Evolutionary conservation across 2,113 vertebrate species (phyloP).

Genomic region (Porphyrio hochstetteri): DNA sequence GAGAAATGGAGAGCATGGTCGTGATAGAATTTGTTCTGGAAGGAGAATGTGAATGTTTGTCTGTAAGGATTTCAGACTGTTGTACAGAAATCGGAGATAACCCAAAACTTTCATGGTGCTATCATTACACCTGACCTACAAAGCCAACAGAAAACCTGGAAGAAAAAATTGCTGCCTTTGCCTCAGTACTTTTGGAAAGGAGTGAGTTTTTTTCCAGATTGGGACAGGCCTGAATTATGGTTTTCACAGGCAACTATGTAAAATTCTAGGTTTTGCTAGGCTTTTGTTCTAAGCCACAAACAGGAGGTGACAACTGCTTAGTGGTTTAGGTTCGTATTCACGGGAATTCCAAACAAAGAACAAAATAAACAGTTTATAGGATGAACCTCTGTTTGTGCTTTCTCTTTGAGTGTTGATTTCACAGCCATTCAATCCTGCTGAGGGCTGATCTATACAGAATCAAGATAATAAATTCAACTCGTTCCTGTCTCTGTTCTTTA

Average conservation of each 20-base stretch:
- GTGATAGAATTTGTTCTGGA: not conserved
- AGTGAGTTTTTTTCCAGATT: not conserved
- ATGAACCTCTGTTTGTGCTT: not conserved
- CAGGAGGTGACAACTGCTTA: not conserved
- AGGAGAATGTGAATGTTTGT: not conserved
- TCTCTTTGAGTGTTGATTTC: conserved; percentile 8
- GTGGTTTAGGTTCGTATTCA: not conserved
- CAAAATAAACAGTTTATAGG: not conserved
- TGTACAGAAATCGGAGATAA: not conserved
- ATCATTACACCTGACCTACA: not conserved
- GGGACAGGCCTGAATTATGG: not conserved
- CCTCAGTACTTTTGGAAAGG: not conserved
- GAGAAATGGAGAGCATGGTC: not conserved
- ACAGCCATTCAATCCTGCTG: not conserved
- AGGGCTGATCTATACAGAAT: not conserved
- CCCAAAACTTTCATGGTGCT: not conserved
- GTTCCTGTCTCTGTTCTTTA: not conserved
- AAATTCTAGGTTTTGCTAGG: not conserved
- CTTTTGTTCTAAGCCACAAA: not conserved
- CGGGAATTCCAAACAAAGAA: not conserved
- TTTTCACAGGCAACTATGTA: not conserved
- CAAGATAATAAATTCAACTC: not conserved
- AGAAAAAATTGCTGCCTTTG: not conserved
- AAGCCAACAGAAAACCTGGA: not conserved
- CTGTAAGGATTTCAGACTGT: not conserved